These are phyloP conservation scores for Callinectes sapidus DNA, from an alignment of 2,888 invertebrate genomes.

Conservation along the genomic window DNA sequence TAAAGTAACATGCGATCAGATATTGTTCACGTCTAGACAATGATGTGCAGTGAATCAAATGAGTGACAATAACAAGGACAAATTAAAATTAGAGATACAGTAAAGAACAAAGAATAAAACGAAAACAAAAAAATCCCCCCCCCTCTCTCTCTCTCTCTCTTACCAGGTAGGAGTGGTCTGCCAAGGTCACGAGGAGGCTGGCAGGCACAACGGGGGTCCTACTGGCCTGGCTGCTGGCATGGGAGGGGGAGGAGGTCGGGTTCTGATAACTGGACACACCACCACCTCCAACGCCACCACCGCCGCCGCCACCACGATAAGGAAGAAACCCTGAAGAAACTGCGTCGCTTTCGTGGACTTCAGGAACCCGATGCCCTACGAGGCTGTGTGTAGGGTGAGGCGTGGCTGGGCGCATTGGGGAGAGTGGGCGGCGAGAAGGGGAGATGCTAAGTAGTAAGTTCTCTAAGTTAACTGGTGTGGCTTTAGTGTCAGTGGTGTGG, in stretches of 20 bases:
- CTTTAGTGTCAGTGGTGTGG: not conserved
- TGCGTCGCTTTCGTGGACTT: not conserved
- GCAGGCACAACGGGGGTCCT: constrained; percentile 49
- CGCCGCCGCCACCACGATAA: not conserved
- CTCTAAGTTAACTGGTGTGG: not conserved
- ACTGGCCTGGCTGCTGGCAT: not conserved
- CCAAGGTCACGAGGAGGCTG: constrained; percentile 39
- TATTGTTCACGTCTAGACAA: not conserved
- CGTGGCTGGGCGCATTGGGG: not conserved
- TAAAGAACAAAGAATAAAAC: too few species aligned
- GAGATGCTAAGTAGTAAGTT: not conserved
- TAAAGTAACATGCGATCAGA: not conserved
- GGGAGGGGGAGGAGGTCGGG: not conserved
- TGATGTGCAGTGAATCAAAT: not conserved
- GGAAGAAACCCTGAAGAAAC: constrained; percentile 15
- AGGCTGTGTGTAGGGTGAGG: not conserved
- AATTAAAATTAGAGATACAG: too few species aligned
- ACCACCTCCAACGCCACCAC: not conserved
- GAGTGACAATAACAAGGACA: not conserved
- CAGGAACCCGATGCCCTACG: not conserved
- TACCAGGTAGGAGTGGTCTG: not conserved
- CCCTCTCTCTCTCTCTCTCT: not conserved
- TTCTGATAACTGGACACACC: not conserved
- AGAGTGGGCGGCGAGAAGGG: not conserved
- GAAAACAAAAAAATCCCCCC: too few species aligned